Base-by-base conservation (phyloP, 2,113 vertebrate genomes). In the Pongo pygmaeus region DNA sequence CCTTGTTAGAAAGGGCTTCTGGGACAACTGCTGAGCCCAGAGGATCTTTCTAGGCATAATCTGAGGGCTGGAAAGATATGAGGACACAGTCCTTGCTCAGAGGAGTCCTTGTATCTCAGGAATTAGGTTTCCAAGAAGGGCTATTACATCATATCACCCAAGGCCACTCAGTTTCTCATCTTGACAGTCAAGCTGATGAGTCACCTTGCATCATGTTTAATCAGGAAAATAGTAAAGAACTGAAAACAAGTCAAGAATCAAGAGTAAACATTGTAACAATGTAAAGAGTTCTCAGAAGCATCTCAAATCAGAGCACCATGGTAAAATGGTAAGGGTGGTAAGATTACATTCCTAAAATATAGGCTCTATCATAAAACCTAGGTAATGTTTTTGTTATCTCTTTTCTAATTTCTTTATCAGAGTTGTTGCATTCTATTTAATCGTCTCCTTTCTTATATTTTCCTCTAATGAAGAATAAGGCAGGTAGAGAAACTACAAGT, bases 151-250 rank as follows among this genome's bases (percentile, higher is more conserved):
- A 59, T 81, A 50, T 40, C 12, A 35, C 75, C 50, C 83, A 95
- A 92, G 55, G 57, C 59, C 84, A 96, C 40, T 94, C 46, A n/a
- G 32, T 40, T 86, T 96, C 79, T 89, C 46, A 91, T 83, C 77
- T 94, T 78, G 30, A 95, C 17, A 69, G 69, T 75, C n/a, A 95
- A 93, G 64, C 48, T 90, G 84, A 74, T 48, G 72, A 95, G 77
- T 97, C 90, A 95, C 84, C 57, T 90, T 75, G 69, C 55, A 91
- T 94, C 72, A 84, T 72, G 80, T 87, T 94, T 32, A 96, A 98
- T 40, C n/a, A 96, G 67, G 43, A 78, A 96, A 96, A 83, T 59
- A 96, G 59, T 69, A 85, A 97, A 75, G 48, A 87, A 64, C 17
- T 67, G 78, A 86, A 96, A 97, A 74, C 13, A 74, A 95, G 69